Base-by-base conservation (phyloP, 2,888 invertebrate species). In the Stramonita haemastoma region DNA sequence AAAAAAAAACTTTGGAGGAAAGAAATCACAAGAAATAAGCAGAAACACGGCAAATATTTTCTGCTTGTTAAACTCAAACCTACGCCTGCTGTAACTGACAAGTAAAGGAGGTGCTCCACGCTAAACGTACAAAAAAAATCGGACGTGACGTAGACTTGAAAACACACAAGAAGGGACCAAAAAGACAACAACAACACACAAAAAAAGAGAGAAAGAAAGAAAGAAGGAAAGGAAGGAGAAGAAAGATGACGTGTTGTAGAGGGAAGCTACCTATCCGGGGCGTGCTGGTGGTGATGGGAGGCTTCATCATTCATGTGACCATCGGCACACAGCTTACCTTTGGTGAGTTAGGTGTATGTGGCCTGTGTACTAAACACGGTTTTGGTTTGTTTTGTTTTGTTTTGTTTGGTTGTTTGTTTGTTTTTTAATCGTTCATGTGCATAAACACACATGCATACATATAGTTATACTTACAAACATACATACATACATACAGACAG, bases 311-410 rank as follows among this genome's bases (percentile, higher is more conserved):
- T 22, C 84, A 84, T 34, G 26, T 84, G 56, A 84, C 84, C n/a
- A 36, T 84, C 26, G 84, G 84, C 22, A 84, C 84, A 26, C 84
- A 84, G 57, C 84, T 84, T 56, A 84, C 84, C n/a, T 84, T 56
- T 29, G 84, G 84, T 84, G 22, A 84, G 84, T 56, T 4, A 77
- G 26, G 2, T 4, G 2, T 77, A 0, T 29, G 8, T 77, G 77
- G n/a, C 77, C 77, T 70, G 19, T 26, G 46, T n/a, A n/a, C n/a
- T n/a, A n/a, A n/a, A n/a, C n/a, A n/a, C n/a, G n/a, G n/a, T n/a
- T n/a, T n/a, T n/a, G n/a, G n/a, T n/a, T n/a, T n/a, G n/a, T n/a
- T n/a, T n/a, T n/a, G n/a, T n/a, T n/a, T n/a, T n/a, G n/a, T n/a
- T n/a, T n/a, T n/a, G n/a, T n/a, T n/a, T n/a, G n/a, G n/a, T n/a